Percentiles rank a stretch among this genome's conserved stretches.
phyloP scores from a whole-genome alignment of 2,888 invertebrate species.

The Sinhomidia bicolor region DNA sequence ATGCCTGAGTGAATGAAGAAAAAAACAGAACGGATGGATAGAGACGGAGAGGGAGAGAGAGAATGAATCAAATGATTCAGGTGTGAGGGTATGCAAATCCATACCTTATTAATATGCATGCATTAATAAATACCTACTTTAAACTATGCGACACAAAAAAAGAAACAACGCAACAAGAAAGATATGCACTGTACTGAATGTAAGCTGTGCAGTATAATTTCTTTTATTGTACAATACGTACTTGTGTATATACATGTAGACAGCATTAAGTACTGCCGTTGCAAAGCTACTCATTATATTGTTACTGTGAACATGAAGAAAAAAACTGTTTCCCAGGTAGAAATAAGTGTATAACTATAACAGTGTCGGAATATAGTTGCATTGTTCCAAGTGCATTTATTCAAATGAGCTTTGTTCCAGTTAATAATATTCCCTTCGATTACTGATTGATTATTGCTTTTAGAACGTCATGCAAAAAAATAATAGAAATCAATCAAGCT shows the following conservation, averaged over 20 bases:
- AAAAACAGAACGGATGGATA: neutral
- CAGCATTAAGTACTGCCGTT: neutral
- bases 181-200: neutral
- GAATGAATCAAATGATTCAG: neutral
- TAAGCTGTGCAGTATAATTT: conserved; percentile 4
- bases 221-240: too few relatives aligned
- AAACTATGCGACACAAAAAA: conserved; percentile 16
- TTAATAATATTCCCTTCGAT: neutral
- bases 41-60: neutral
- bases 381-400: neutral
- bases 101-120: conserved; percentile 41
- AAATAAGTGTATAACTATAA: neutral
- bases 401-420: conserved; percentile 27
- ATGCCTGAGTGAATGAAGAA: neutral
- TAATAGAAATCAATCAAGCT: neutral
- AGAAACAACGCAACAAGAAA: neutral
- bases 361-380: too few relatives aligned
- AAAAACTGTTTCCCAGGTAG: conserved; percentile 56
- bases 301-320: neutral
- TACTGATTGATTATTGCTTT: conserved; percentile 45
- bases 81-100: conserved; percentile 40
- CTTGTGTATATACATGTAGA: neutral
- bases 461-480: neutral
- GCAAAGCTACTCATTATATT: too few relatives aligned
- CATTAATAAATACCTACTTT: conserved; percentile 35